A percentile compares a stretch with the other conserved stretches of the same genome.
Evolutionary conservation across 2,888 invertebrate genomes (phyloP).

Genomic region (Cosmopolites sordidus): DNA sequence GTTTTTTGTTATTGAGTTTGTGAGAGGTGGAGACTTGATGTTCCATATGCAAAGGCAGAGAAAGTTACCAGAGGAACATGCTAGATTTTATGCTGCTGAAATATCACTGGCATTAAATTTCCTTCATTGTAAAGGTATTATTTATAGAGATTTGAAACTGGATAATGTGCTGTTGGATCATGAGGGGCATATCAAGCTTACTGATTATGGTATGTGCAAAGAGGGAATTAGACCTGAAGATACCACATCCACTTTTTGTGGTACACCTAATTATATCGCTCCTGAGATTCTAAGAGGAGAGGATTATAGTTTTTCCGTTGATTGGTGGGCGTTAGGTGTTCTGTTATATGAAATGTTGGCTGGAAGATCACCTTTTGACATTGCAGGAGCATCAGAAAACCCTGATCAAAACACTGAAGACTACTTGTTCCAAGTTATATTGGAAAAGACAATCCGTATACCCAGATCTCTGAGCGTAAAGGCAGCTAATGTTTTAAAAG

Average conservation of each 20-base stretch:
- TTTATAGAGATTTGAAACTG: constrained; percentile 94
- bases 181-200: constrained; percentile 98
- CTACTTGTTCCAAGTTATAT: constrained; percentile 93
- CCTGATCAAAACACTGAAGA: constrained; percentile 99
- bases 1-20: constrained; percentile 99
- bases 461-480: constrained; percentile 96
- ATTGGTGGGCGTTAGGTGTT: constrained; percentile 99
- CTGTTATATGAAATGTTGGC: constrained; percentile 98
- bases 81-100: constrained; percentile 98
- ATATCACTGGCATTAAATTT: constrained; percentile 97
- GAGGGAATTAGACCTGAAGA: constrained; percentile 93
- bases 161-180: constrained; percentile 97
- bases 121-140: constrained; percentile 96
- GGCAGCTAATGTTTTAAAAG: constrained; percentile 94
- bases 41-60: constrained; percentile 99
- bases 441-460: constrained; percentile 98
- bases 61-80: constrained; percentile 94
- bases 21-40: constrained; percentile 93
- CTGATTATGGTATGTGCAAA: constrained; percentile 99
- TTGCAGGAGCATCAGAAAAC: constrained; percentile 94
- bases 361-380: constrained; percentile 97
- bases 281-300: constrained; percentile 95
- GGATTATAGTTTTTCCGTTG: constrained; percentile 88
- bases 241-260: constrained; percentile 92
- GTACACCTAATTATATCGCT: constrained; percentile 99